Evolutionary conservation across 2,113 vertebrate species (phyloP), one percentile per base, ranked within the genome.

Genomic region (Gallinago undulata): DNA sequence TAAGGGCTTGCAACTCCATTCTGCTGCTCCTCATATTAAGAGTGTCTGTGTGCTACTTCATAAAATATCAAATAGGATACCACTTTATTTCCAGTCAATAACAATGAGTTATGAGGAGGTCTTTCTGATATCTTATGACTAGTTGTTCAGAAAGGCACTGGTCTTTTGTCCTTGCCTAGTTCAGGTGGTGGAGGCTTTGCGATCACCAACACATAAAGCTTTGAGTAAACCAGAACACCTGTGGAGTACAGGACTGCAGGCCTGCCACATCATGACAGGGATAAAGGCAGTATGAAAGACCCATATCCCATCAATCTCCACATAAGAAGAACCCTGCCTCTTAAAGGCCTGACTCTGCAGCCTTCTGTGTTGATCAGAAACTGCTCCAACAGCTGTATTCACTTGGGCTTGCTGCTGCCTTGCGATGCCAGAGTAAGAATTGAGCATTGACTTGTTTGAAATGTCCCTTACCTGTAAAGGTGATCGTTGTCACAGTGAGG

Each of bases 281-380:
- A 47, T 33, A 66, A 69, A 90, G 37, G 67, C 25, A 43, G 19
- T 33, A 77, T 5, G 6, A 60, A 73, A 70, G 33, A 39, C 16
- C 13, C 3, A 0, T 15, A 33, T 30, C 22, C 22, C 55, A 18
- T 35, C 30, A n/a, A 12, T 56, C 33, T 62, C 45, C 0, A 0
- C 15, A 24, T 10, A 62, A 41, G 31, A 57, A 77, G 19, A 67
- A 9, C 10, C 24, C 6, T 67, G 28, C 45, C 51, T 63, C n/a
- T 41, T 81, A 30, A 41, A 5, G 33, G 14, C 7, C 35, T 56
- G 63, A 64, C n/a, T 62, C 35, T 45, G 19, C 59, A 78, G 30
- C 24, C 62, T 79, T 57, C 18, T 2, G 1, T 3, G 3, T 0
- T 33, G 70, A 77, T 50, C 35, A 88, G 83, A 48, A 90, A 57